phyloP scores from a whole-genome alignment of 2,797 vertebrate species.

The Anas bernieri region DNA sequence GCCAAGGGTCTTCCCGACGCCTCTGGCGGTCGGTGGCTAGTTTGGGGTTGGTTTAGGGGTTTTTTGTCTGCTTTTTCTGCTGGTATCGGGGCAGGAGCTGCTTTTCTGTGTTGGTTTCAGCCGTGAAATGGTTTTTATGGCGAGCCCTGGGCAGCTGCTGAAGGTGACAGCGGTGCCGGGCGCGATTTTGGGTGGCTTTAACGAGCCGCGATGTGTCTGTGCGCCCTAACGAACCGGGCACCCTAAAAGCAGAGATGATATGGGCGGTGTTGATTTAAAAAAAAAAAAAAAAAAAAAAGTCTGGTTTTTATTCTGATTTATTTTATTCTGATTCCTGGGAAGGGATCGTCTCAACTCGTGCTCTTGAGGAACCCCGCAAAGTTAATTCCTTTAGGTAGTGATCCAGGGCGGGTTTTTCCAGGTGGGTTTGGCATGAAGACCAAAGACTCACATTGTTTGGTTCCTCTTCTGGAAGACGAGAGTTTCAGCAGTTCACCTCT shows the following conservation, averaged over 20 bases:
- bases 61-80: too few relatives aligned
- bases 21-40: accelerated
- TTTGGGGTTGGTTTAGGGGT: not conserved
- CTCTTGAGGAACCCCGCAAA: not conserved
- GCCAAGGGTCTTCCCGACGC: not conserved
- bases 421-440: not conserved
- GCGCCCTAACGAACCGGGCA: accelerated
- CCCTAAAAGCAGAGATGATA: not conserved
- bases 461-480: not conserved
- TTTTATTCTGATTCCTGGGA: not conserved
- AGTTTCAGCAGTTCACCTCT: not conserved
- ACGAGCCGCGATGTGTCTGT: not conserved
- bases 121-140: not conserved
- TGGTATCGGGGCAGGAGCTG: accelerated
- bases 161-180: not conserved
- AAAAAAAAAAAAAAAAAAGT: too few relatives aligned
- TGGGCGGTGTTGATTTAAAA: not conserved
- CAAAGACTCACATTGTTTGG: not conserved
- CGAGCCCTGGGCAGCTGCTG: not conserved
- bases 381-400: not conserved
- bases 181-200: not conserved
- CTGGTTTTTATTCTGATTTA: too few relatives aligned
- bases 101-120: not conserved
- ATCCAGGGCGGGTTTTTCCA: not conserved
- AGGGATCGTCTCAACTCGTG: not conserved